Evolutionary conservation across 37 sponge, comb jelly and placozoan species (phyloP), one percentile per base, ranked within the genome.

Genomic region (Hexactinellida sp.): DNA sequence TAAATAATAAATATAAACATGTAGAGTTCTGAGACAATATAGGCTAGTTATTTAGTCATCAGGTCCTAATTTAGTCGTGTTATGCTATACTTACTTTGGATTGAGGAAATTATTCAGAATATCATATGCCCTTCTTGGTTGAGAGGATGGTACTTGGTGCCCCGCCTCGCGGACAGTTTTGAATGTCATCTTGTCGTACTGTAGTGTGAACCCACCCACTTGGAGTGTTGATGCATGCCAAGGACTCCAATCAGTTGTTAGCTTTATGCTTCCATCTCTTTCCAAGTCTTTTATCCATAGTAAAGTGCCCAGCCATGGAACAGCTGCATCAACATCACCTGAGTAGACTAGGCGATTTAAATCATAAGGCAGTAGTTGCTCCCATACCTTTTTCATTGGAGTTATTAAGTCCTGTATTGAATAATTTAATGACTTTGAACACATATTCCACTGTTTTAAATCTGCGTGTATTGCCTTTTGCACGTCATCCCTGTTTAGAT

Each of bases 121-220:
- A n/a, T 63, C 76, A 63, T 63, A 63, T 25, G 76, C 76, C 3
- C 76, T 7, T 10, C 76, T 10, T 63, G 76, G 76, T n/a, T 63
- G 76, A 32, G 76, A 63, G 28, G 30, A n/a, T 19, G 76, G 30
- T 25, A 89, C 91, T 89, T 89, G 89, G 89, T 91, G 91, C 0
- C 89, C 91, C 32, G 91, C 85, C 0, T 87, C 89, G 24, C 83
- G 38, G 28, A 91, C 89, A 24, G 91, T 91, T n/a, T 88, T 52
- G 47, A 89, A 91, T 30, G 84, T 88, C 41, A 90, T 89, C 32
- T 82, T 25, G 19, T 89, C 84, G 32, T 91, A 91, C 54, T 63
- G 37, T 32, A 82, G 82, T 7, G 87, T 55, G 47, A 87, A 90
- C 16, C 91, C 91, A 0, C 55, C 91, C 28, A 91, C 91, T 51